Conservation (phyloP, 2,797 vertebrate genomes). For the Sylvia borin region DNA sequence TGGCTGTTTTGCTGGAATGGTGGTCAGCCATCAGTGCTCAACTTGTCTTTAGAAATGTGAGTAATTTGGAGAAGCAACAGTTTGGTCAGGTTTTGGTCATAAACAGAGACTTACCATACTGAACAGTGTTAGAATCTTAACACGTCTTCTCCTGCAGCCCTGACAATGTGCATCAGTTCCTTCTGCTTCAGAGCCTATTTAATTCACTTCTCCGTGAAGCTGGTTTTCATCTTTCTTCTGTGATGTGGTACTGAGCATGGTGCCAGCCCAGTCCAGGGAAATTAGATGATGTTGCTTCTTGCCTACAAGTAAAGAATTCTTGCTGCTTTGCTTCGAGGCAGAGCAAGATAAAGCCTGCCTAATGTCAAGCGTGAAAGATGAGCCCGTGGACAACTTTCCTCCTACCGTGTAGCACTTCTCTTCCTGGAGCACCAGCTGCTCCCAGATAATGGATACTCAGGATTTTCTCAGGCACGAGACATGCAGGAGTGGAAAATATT, state of each 20-base stretch:
- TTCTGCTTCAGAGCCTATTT: constrained; percentile 36
- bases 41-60: constrained; percentile 35
- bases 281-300: constrained; percentile 37
- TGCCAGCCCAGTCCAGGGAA: constrained; percentile 17
- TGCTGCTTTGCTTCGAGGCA: constrained; percentile 26
- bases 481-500: constrained; percentile 63
- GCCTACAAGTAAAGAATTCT: constrained; percentile 45
- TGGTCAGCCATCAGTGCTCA: constrained; percentile 2
- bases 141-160: constrained; percentile 59
- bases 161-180: constrained; percentile 38
- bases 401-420: constrained; percentile 38
- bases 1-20: neutral
- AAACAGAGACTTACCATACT: constrained; percentile 19
- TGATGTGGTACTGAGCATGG: constrained; percentile 13
- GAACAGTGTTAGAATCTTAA: constrained; percentile 61
- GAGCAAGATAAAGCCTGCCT: constrained; percentile 17
- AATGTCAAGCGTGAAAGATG: constrained; percentile 19
- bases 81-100: constrained; percentile 39
- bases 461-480: constrained; percentile 76
- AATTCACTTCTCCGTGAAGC: constrained; percentile 47
- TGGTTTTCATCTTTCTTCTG: constrained; percentile 53
- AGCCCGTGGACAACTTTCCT: constrained; percentile 15
- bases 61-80: constrained; percentile 36
- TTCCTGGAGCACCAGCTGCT: constrained; percentile 68
- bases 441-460: constrained; percentile 72